Percentiles rank a stretch among this genome's conserved stretches.
Conservation (phyloP, 2,113 vertebrate species). For the Neogale vison region DNA sequence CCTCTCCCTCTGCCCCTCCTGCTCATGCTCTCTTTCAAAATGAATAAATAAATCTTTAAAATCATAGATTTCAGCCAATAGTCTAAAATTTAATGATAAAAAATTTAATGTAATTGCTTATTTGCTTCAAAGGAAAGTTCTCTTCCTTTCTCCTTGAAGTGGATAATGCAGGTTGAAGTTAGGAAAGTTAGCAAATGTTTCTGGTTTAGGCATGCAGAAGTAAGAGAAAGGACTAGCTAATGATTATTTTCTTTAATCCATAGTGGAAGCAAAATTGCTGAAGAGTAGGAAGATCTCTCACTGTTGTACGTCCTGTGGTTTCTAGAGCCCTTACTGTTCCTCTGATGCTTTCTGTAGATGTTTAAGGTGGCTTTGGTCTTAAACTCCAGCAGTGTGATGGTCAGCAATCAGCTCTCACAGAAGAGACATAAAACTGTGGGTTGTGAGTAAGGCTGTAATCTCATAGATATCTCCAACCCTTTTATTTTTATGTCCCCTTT, state of each 20-base stretch:
- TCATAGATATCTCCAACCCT: neutral
- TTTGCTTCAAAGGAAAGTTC: neutral
- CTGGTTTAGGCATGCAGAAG: neutral
- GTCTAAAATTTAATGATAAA: neutral
- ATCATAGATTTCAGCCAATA: neutral
- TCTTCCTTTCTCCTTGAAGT: neutral
- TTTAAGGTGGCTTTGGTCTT: neutral
- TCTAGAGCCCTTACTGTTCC: neutral
- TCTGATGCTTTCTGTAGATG: neutral
- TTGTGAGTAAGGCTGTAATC: neutral
- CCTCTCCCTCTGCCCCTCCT: neutral
- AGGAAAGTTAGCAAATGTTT: neutral
- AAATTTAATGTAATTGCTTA: neutral
- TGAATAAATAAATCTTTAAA: neutral
- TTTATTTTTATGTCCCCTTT: neutral
- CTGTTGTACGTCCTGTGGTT: neutral
- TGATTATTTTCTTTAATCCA: neutral
- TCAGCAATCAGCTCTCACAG: neutral
- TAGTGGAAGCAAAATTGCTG: neutral
- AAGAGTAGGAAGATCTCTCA: neutral
- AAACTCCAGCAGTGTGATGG: neutral
- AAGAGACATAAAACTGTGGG: neutral
- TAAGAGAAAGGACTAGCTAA: neutral
- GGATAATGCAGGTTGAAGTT: neutral
- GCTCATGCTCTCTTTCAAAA: neutral